Conservation (phyloP, 2,888 invertebrate species). For the Oligia fasciuncula region DNA sequence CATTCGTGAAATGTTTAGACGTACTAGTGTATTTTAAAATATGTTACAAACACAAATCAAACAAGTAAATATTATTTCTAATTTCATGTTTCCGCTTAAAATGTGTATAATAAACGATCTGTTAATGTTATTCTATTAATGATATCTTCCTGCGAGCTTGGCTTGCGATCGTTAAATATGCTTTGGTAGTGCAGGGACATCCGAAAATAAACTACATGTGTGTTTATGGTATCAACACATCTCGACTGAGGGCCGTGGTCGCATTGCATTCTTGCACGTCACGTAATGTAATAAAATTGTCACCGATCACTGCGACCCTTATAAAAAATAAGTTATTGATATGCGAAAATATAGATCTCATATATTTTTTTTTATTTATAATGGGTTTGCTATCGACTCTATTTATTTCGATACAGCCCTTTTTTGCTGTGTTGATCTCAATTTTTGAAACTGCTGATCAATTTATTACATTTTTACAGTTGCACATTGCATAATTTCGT, state of each 20-base stretch:
- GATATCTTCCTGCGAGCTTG: constrained; percentile 84
- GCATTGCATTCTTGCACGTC: constrained; percentile 66
- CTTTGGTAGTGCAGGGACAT: constrained; percentile 76
- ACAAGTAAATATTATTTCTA: constrained; percentile 73
- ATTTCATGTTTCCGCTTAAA: constrained; percentile 80
- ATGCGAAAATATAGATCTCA: constrained; percentile 1
- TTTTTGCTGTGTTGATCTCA: neutral
- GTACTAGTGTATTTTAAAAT: constrained; percentile 60
- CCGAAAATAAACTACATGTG: constrained; percentile 83
- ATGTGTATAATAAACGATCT: constrained; percentile 79
- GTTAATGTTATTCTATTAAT: constrained; percentile 86
- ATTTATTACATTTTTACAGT: neutral
- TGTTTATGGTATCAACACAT: constrained; percentile 78
- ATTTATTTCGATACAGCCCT: neutral
- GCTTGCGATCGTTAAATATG: constrained; percentile 78
- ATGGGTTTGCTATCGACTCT: too few species aligned
- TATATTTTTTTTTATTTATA: neutral
- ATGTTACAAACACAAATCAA: constrained; percentile 73
- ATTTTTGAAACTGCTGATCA: neutral
- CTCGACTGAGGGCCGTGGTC: constrained; percentile 48
- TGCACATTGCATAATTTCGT: constrained; percentile 31
- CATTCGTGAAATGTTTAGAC: constrained; percentile 54
- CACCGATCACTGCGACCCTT: constrained; percentile 34
- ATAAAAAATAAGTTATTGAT: constrained; percentile 9
- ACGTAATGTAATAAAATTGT: constrained; percentile 63